Evolutionary conservation across 2,797 vertebrate genomes (phyloP), one percentile per base, ranked within the genome.

Genomic region (Enteromius treurensis): DNA sequence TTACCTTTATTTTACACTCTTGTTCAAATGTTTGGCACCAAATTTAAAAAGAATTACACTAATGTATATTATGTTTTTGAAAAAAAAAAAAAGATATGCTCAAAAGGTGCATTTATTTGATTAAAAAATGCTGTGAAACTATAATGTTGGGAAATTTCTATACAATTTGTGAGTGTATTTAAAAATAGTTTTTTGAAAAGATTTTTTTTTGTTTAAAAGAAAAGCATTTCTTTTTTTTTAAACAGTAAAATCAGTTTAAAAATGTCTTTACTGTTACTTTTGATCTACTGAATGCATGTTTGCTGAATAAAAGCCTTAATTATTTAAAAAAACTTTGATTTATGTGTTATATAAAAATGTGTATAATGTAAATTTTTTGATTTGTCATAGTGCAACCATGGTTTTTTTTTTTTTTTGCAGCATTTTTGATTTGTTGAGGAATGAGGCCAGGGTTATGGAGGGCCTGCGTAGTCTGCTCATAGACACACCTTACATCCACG

Each of bases 361-460:
- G 64, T 74, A 53, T 21, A 19, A 37, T 75, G 3, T 55, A 75
- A 1, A 58, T 71, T 11, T 62, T n/a, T 51, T 47, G 14, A 21
- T 60, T 5, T 40, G 17, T 47, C 8, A 32, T 73, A 34, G 2
- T 51, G 9, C 6, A 14, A 17, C 17, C 13, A 17, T 64, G 8
- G 1, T 0, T 17, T 19, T 26, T 23, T 37, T 19, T 76, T 60
- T 26, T 68, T 34, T 45, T 45, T 76, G 10, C 90, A 99, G 98
- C 76, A 88, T 99, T 88, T 96, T 98, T 19, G 98, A 99, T 70
- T 88, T 96, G 37, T 92, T 99, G 85, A 96, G 98, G 86, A 97
- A 95, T 64, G 98, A 99, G 91, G 96, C 97, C 5, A 94, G 94
- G 0, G 97, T 99, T 37, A 98, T 99, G 98, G 98, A 99, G 85